These are phyloP conservation scores for Sinodicranocentrus sp. DNA, from an alignment of 2,888 invertebrate genomes.

Conservation along the genomic window DNA sequence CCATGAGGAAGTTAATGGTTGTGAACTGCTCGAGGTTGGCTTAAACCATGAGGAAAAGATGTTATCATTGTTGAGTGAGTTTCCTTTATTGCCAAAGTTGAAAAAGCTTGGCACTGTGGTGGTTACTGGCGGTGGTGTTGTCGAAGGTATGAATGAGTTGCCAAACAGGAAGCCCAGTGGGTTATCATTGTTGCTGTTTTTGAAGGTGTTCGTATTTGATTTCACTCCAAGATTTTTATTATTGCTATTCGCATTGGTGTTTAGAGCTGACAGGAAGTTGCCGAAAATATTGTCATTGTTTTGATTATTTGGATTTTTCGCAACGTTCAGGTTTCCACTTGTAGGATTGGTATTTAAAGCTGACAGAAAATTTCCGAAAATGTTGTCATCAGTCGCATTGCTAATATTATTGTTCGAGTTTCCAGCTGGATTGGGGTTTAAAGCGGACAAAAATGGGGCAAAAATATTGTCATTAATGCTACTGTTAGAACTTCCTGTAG, in stretches of 20 bases:
- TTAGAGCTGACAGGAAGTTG: not conserved
- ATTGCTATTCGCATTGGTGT: no score
- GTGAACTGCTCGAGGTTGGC: not conserved
- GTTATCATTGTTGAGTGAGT: not conserved
- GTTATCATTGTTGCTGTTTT: not conserved
- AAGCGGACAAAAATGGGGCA: no score
- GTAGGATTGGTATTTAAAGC: not conserved
- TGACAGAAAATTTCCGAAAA: no score
- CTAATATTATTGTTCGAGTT: no score
- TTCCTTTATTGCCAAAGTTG: constrained; percentile 10
- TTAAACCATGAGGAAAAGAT: constrained; percentile 31
- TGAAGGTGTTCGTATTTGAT: no score
- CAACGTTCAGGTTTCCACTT: not conserved
- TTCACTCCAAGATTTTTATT: not conserved
- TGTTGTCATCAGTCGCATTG: no score
- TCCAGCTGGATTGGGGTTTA: no score
- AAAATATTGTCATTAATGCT: no score
- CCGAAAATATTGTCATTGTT: not conserved
- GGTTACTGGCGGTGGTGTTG: not conserved
- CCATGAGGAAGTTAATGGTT: not conserved
- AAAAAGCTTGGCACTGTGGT: not conserved
- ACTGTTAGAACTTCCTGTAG: no score
- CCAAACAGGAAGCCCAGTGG: constrained; percentile 47
- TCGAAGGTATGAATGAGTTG: not conserved
- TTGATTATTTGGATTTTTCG: not conserved